Evolutionary conservation across 2,888 invertebrate genomes (phyloP), one percentile per base, ranked within the genome.

Genomic region (Spodoptera littoralis): DNA sequence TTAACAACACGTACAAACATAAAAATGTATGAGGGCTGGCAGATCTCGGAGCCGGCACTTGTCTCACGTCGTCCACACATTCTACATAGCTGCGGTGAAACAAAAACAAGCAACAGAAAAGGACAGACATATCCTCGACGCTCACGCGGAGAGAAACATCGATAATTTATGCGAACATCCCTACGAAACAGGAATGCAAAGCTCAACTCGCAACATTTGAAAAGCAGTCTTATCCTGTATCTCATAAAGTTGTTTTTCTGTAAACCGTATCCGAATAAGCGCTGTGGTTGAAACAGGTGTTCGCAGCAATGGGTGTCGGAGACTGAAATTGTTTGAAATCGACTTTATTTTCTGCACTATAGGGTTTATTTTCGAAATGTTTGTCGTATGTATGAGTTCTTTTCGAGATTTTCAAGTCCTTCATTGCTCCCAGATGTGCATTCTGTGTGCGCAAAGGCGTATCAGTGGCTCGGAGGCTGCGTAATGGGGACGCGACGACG

Each of bases 141-240:
- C 84, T 81, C 80, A 85, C 84, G 86, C 86, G 82, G 87, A 92
- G 90, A 86, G 92, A 89, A 91, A 92, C 90, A 92, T 93, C 93
- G 92, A 93, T 94, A 94, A 94, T 92, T 93, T 94, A 94, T 93
- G 93, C 92, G 92, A 90, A 90, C 94, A 93, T 92, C 94, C 93
- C 93, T 92, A 92, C 88, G 84, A 86, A 88, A 88, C 91, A 88
- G 90, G 93, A 93, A 93, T 93, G 93, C 90, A 90, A 84, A 80
- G 77, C 69, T 48, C 50, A 13, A 30, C 3, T 5, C 22, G 27
- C 9, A 12, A 4, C 68, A 72, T 42, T 61, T 60, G 49, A 90
- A 82, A 76, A 51, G 63, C 41, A 60, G 82, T 86, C 74, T 68
- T 87, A 85, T 9, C 0, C 0, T 0, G 0, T 0, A 2, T 0